Evolutionary conservation across 1,140 invertebrate genomes (phyloP).

Genomic region (Drosophila quadrilineata): DNA sequence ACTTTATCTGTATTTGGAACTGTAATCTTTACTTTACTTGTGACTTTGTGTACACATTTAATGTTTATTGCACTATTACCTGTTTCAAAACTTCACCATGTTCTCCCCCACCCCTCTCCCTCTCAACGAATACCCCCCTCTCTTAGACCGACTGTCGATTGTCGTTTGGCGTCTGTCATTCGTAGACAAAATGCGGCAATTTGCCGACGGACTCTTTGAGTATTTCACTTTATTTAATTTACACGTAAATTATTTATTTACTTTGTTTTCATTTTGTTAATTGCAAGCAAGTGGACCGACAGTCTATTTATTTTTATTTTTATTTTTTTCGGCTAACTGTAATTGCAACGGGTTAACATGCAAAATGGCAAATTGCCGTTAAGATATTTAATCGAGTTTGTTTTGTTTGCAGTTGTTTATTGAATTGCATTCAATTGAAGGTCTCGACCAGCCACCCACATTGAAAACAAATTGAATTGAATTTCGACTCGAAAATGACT

Average conservation of each 20-base stretch:
- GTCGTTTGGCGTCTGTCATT: too few species aligned
- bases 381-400: constrained; percentile 49
- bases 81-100: too few species aligned
- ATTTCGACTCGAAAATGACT: too few species aligned
- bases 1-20: too few species aligned
- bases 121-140: too few species aligned
- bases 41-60: constrained; percentile 18
- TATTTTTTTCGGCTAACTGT: constrained; percentile 31
- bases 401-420: constrained; percentile 10
- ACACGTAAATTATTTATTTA: constrained; percentile 53
- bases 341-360: constrained; percentile 71
- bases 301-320: constrained; percentile 40
- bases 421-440: constrained; percentile 38
- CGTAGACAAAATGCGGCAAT: constrained; percentile 51
- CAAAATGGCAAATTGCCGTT: constrained; percentile 64
- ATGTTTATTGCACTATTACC: constrained; percentile 10
- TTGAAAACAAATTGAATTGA: too few species aligned
- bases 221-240: constrained; percentile 64
- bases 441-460: constrained; percentile 68
- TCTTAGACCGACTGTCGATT: too few species aligned
- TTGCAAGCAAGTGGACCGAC: too few species aligned
- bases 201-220: constrained; percentile 52
- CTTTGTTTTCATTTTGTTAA: neutral
- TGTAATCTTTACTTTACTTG: constrained; percentile 29
- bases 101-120: too few species aligned